A percentile compares a stretch with the other conserved stretches of the same genome.
Conservation (phyloP, 1,140 invertebrate species). For the Coptotermes formosanus region DNA sequence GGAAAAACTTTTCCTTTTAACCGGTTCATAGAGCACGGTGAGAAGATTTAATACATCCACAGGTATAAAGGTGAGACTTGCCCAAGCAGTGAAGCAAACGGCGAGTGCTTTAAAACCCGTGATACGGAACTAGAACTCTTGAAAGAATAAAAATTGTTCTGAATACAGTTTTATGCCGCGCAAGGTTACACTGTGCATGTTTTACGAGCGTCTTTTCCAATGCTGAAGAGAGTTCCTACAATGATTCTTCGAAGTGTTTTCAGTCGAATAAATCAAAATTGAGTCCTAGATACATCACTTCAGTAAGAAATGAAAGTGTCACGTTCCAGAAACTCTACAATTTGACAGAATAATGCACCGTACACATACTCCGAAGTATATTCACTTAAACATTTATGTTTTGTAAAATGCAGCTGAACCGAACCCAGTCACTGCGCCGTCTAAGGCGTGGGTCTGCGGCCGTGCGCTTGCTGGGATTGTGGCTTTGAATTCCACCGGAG, state of each 20-base stretch:
- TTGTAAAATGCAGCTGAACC: too few species aligned
- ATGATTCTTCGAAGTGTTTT: slow-evolving; percentile 1
- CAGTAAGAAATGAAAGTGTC: neutral
- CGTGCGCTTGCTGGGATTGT: too few species aligned
- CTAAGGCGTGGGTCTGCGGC: too few species aligned
- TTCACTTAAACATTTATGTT: too few species aligned
- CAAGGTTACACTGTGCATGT: neutral
- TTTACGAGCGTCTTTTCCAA: neutral
- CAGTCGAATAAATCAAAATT: neutral
- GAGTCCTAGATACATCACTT: neutral
- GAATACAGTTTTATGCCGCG: neutral
- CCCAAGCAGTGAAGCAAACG: neutral
- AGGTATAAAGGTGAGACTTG: slow-evolving; percentile 8
- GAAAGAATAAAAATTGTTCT: neutral
- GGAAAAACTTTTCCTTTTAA: neutral
- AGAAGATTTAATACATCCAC: slow-evolving; percentile 8
- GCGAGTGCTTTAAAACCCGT: neutral
- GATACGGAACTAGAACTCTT: neutral
- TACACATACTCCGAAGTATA: neutral
- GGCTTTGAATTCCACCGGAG: too few species aligned
- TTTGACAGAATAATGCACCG: neutral
- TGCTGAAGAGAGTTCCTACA: neutral
- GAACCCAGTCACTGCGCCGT: too few species aligned
- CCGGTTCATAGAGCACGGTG: neutral
- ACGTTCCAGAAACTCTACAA: neutral